phyloP scores from a whole-genome alignment of 2,113 vertebrate species.

The Lepus timidus region DNA sequence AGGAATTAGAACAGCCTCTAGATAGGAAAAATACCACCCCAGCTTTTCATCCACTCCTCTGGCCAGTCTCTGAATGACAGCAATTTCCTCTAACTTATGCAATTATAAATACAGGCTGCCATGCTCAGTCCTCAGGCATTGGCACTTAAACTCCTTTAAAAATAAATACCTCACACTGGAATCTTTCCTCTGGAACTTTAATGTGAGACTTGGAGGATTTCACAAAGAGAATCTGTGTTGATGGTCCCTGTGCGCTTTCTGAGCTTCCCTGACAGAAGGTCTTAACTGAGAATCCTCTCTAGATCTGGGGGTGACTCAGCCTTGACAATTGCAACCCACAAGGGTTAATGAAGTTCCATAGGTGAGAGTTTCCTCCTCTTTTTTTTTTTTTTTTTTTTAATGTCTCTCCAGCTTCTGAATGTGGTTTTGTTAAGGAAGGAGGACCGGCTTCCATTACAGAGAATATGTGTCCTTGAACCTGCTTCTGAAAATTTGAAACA shows the following conservation, averaged over 20 bases:
- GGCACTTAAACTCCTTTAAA: conserved; percentile 1
- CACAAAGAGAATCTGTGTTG: neutral
- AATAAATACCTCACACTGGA: conserved; percentile 33
- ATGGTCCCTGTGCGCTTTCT: neutral
- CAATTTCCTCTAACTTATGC: conserved; percentile 7
- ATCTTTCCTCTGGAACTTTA: conserved; percentile 11
- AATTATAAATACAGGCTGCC: neutral
- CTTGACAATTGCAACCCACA: neutral
- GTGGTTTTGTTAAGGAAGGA: neutral
- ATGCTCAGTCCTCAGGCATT: neutral
- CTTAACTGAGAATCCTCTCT: neutral
- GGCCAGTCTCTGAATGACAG: neutral
- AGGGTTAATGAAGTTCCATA: neutral
- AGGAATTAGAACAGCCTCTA: conserved; percentile 43
- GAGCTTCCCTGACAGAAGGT: neutral
- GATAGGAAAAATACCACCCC: neutral
- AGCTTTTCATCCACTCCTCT: neutral
- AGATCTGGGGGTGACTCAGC: neutral
- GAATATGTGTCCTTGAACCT: neutral
- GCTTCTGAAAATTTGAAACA: neutral
- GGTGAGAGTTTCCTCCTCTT: neutral
- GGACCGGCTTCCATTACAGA: neutral
- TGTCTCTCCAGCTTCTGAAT: neutral
- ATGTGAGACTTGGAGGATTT: neutral
- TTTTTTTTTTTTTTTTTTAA: neutral